Conservation (phyloP, 1,140 invertebrate genomes). For the Matsumurasca onukii region DNA sequence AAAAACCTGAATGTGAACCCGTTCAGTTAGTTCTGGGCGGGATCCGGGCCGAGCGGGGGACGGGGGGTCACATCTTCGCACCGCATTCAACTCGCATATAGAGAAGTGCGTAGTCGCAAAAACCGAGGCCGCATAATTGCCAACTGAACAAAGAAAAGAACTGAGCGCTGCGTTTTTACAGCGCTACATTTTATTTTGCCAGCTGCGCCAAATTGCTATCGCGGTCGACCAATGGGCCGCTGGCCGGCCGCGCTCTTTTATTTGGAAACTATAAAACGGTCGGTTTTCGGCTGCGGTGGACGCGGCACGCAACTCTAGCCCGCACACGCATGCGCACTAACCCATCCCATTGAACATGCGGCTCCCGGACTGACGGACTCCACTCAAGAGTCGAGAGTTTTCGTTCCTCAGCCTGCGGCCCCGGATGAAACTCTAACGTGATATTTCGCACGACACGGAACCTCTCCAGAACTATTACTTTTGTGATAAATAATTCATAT, state of each 20-base stretch:
- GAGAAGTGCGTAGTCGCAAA: background rate
- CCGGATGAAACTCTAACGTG: no score
- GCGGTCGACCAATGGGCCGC: background rate
- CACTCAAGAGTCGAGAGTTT: no score
- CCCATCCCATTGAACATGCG: no score
- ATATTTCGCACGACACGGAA: no score
- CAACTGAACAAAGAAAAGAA: background rate
- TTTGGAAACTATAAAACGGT: conserved; percentile 19
- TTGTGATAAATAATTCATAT: no score
- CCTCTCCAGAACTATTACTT: no score
- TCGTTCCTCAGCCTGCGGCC: no score
- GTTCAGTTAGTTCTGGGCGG: no score
- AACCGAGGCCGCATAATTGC: conserved; percentile 9
- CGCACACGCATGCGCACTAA: background rate
- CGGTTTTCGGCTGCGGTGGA: background rate
- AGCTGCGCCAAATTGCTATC: conserved; percentile 14
- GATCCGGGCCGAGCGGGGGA: no score
- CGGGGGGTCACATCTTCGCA: background rate
- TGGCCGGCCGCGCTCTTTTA: background rate
- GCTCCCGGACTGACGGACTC: no score
- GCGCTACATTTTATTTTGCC: conserved; percentile 17
- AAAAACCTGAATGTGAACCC: background rate
- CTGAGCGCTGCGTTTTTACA: background rate
- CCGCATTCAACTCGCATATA: background rate
- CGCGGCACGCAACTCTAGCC: background rate